Evolutionary conservation across 2,888 invertebrate genomes (phyloP).

Genomic region (Archips crataeganus): DNA sequence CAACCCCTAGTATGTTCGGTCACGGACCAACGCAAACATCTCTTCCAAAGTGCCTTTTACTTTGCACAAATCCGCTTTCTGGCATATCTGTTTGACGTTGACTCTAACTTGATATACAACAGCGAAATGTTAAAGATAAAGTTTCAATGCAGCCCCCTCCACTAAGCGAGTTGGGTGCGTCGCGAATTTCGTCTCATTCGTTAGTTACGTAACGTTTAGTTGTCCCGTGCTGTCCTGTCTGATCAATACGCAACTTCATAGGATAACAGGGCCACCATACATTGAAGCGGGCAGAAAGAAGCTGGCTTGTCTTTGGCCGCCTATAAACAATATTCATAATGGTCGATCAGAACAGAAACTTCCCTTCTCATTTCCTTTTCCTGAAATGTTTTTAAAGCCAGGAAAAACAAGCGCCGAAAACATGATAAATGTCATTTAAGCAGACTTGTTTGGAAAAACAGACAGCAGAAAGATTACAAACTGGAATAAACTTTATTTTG

Average conservation of each 20-base stretch:
- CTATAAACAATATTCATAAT: constrained; percentile 18
- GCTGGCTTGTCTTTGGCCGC: constrained; percentile 19
- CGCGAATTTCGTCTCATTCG: constrained; percentile 55
- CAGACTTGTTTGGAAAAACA: constrained; percentile 3
- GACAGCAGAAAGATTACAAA: constrained; percentile 4
- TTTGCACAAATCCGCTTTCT: background rate
- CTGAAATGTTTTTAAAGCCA: constrained; percentile 7
- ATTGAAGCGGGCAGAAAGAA: constrained; percentile 56
- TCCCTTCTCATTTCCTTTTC: constrained; percentile 2
- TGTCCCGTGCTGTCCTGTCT: constrained; percentile 70
- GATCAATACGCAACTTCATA: constrained; percentile 80
- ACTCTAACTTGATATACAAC: constrained; percentile 4
- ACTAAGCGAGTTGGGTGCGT: constrained; percentile 66
- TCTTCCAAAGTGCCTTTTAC: background rate
- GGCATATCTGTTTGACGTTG: background rate
- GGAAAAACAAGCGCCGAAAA: background rate
- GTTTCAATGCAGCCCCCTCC: constrained; percentile 62
- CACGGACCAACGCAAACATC: background rate
- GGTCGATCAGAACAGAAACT: background rate
- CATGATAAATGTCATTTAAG: constrained; percentile 7
- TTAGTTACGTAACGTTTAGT: constrained; percentile 76
- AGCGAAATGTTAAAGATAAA: constrained; percentile 22
- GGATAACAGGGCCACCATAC: constrained; percentile 67
- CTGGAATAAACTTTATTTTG: constrained; percentile 9
- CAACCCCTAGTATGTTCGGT: background rate